Base-by-base conservation (phyloP, 2,113 vertebrate species). In the Ictalurus furcatus region DNA sequence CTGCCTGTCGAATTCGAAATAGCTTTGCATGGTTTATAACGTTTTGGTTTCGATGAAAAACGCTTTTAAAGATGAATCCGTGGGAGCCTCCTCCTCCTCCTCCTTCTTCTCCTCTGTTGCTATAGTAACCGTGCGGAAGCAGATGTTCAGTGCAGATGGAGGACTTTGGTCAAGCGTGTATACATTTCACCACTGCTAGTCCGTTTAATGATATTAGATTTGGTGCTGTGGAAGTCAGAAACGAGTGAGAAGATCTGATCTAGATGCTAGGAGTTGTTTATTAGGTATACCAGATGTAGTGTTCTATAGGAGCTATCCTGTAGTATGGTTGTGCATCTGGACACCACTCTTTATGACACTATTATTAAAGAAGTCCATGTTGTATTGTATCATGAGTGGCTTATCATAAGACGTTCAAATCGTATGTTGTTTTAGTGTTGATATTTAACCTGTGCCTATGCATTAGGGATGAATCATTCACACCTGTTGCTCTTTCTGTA, bases 121-220 rank as follows among this genome's bases (percentile, higher is more conserved):
- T 94, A 96, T 96, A 93, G 95, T 93, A 95, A 96, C 95, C 89
- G 91, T 91, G 90, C 89, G 83, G 91, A 87, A 48, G 86, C 76
- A 85, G 87, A 80, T 92, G 91, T 89, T 92, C 91, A 86, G 84
- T 65, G 84, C 58, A 71, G 85, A 69, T 79, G 89, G 54, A 25
- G 87, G 59, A 88, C 23, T 90, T 74, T 84, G 58, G 73, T 28
- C 34, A 59, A 48, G 44, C 44, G 44, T 61, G 58, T 17, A 6
- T 82, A 63, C 84, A 8, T 74, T 69, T 89, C 44, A 52, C 25
- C 79, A 61, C 85, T 17, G 40, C 44, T 81, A 6, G 48, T 37
- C n/a, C 28, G 3, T 54, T 88, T 81, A 28, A 71, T 69, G 8
- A n/a, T 78, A 28, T 58, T 82, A 8, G 1, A 34, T 81, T 37